These are phyloP conservation scores for Pampus argenteus DNA, from an alignment of 2,797 vertebrate genomes.

Conservation along the genomic window DNA sequence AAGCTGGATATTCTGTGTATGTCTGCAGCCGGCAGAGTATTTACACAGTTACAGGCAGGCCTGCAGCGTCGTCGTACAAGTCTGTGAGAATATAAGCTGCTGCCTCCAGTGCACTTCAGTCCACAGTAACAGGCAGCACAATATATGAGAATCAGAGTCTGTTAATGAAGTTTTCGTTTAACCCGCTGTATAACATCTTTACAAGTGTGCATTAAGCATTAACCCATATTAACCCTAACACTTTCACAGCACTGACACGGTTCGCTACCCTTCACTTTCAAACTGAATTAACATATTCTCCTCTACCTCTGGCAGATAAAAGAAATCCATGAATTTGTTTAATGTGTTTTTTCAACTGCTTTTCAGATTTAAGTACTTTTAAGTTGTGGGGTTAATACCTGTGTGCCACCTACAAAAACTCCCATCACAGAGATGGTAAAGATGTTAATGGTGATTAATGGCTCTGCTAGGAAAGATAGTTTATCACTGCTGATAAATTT, in stretches of 20 bases:
- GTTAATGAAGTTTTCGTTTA: slow-evolving; percentile 69
- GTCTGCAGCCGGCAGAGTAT: neutral
- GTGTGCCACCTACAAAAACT: slow-evolving; percentile 61
- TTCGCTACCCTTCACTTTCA: slow-evolving; percentile 55
- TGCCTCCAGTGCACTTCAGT: slow-evolving; percentile 26
- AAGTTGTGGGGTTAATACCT: slow-evolving; percentile 59
- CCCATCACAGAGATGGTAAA: slow-evolving; percentile 51
- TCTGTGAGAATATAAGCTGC: slow-evolving; percentile 12
- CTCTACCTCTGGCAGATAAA: slow-evolving; percentile 53
- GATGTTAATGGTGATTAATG: slow-evolving; percentile 62
- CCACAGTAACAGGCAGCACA: slow-evolving; percentile 9
- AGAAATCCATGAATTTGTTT: slow-evolving; percentile 59
- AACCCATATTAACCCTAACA: slow-evolving; percentile 70
- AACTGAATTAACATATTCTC: slow-evolving; percentile 62
- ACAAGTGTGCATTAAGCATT: slow-evolving; percentile 70
- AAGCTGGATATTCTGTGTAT: slow-evolving; percentile 12
- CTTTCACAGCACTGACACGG: slow-evolving; percentile 59
- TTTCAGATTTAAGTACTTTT: slow-evolving; percentile 55
- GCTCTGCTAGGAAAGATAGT: slow-evolving; percentile 12
- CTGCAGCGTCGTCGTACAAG: neutral
- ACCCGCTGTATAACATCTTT: slow-evolving; percentile 61
- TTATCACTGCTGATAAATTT: slow-evolving; percentile 42
- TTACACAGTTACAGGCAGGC: neutral
- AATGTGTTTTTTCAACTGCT: slow-evolving; percentile 62
- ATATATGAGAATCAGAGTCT: slow-evolving; percentile 10